Percentiles rank a stretch among this genome's conserved stretches.
Evolutionary conservation across 2,113 vertebrate genomes (phyloP).

Genomic region (Pseudopipra pipra): DNA sequence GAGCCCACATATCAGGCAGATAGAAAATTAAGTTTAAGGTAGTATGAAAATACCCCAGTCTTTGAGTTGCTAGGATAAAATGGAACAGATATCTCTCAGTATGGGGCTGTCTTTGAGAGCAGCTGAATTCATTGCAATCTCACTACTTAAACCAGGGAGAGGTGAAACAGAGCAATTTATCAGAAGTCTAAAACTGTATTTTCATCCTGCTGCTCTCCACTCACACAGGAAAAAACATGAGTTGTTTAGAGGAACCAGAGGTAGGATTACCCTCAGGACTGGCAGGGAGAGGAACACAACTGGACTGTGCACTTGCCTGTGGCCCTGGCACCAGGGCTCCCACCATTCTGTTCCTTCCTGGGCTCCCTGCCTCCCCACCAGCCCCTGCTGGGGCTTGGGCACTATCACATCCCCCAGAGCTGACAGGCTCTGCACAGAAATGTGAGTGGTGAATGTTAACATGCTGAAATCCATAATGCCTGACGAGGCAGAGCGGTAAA

Average conservation of each 20-base stretch:
- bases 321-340: not conserved
- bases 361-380: not conserved
- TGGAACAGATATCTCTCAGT: not conserved
- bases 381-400: not conserved
- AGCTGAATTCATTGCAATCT: not conserved
- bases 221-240: not conserved
- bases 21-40: not conserved
- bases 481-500: not conserved
- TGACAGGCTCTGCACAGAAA: not conserved
- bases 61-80: not conserved
- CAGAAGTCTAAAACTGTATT: not conserved
- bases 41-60: not conserved
- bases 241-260: not conserved
- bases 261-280: not conserved
- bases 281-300: not conserved
- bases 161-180: not conserved
- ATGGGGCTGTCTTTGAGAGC: not conserved
- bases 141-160: not conserved
- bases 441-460: no score
- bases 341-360: not conserved
- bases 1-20: not conserved
- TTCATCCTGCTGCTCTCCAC: not conserved
- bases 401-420: not conserved
- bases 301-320: rapidly evolving
- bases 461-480: not conserved